Conservation (phyloP, 2,888 invertebrate species). For the Bombyx huttoni region DNA sequence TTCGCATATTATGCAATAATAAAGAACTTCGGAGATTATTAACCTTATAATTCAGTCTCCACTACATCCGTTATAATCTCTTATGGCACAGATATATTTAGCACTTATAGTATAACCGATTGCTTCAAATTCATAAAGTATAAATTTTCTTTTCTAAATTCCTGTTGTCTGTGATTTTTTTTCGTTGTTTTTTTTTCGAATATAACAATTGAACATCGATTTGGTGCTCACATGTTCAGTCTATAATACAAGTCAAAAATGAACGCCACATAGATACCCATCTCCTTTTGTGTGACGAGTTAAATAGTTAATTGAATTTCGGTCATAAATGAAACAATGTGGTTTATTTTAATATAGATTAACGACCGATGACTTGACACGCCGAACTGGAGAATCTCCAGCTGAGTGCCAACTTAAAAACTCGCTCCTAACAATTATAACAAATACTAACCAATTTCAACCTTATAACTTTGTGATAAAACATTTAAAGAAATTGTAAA, state of each 20-base stretch:
- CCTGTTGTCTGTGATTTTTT: too few relatives aligned
- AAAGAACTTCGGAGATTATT: too few relatives aligned
- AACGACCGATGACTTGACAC: constrained; percentile 67
- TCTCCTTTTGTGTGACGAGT: constrained; percentile 15
- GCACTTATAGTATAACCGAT: too few relatives aligned
- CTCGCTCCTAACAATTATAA: neutral
- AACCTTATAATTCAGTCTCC: too few relatives aligned
- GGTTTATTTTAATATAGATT: constrained; percentile 68
- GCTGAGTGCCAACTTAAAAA: constrained; percentile 15
- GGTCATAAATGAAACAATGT: constrained; percentile 59
- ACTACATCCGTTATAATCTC: too few relatives aligned
- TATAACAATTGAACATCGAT: neutral
- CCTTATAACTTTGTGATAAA: neutral
- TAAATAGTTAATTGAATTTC: constrained; percentile 46
- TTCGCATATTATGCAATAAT: too few relatives aligned
- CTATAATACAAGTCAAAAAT: neutral
- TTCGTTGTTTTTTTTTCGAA: too few relatives aligned
- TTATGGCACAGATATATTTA: too few relatives aligned
- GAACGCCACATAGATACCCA: neutral
- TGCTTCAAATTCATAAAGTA: too few relatives aligned
- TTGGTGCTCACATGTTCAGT: neutral
- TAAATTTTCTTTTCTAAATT: too few relatives aligned
- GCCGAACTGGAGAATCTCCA: constrained; percentile 24
- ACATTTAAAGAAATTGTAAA: too few relatives aligned
- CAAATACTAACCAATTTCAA: constrained; percentile 1